Evolutionary conservation across 92 coral and sea anemone species (phyloP).

Genomic region (Muricea muricata): DNA sequence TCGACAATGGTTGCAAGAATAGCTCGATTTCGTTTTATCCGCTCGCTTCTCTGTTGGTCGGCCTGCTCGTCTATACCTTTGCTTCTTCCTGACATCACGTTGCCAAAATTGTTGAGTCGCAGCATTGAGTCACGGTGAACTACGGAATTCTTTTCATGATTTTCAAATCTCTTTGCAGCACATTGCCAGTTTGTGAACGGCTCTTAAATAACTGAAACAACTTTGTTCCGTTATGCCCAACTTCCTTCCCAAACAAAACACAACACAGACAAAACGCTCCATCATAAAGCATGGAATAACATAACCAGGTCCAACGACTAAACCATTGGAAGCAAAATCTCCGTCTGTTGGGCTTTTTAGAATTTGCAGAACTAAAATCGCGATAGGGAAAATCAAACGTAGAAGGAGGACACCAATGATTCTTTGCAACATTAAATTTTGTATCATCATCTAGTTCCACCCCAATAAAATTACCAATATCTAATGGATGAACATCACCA

Average conservation of each 20-base stretch:
- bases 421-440: slow-evolving; percentile 10
- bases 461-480: slow-evolving; percentile 21
- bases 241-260: no score
- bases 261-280: no score
- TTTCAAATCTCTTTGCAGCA: slow-evolving; percentile 1
- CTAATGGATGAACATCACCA: slow-evolving; percentile 9
- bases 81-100: neutral
- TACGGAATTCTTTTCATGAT: slow-evolving; percentile 6
- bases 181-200: slow-evolving; percentile 13
- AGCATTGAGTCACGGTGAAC: neutral
- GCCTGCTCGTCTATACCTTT: neutral
- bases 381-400: slow-evolving; percentile 28
- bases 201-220: neutral
- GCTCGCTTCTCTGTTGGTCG: neutral
- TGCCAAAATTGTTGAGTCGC: neutral
- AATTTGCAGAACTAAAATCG: neutral
- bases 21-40: neutral
- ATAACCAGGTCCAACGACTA: slow-evolving; percentile 45
- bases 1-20: neutral
- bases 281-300: slow-evolving; percentile 31
- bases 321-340: slow-evolving; percentile 32
- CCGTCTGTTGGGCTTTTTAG: slow-evolving; percentile 6
- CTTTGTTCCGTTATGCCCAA: slow-evolving; percentile 18
- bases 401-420: slow-evolving; percentile 32
- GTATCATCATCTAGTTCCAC: slow-evolving; percentile 10